Conservation (phyloP, 2,888 invertebrate genomes). For the Philhelius pedissequus region DNA sequence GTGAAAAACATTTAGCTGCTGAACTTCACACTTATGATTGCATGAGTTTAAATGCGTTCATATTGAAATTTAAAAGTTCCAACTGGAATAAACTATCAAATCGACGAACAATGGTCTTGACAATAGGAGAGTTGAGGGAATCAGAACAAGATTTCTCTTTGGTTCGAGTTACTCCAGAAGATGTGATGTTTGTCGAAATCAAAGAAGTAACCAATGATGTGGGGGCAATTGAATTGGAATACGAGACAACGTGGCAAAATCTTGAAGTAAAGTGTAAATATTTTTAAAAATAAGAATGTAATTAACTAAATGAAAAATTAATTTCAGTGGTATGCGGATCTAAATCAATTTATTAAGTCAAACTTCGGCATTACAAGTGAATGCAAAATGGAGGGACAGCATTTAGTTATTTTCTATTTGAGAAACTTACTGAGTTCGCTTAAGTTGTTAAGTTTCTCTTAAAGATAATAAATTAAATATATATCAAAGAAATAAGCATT, state of each 20-base stretch:
- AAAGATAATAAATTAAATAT: neutral
- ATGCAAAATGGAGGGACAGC: conserved; percentile 70
- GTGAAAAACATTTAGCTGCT: conserved; percentile 73
- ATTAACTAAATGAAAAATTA: neutral
- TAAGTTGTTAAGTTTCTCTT: conserved; percentile 74
- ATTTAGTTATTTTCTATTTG: conserved; percentile 69
- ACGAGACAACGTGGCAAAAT: conserved; percentile 74
- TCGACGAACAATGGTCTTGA: conserved; percentile 73
- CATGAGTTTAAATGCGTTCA: conserved; percentile 73
- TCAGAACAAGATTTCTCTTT: conserved; percentile 69
- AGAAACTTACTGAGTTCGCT: conserved; percentile 72
- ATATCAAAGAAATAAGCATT: no score
- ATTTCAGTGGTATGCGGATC: conserved; percentile 72
- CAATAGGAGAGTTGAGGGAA: conserved; percentile 71
- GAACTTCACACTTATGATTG: conserved; percentile 74
- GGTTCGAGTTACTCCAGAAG: conserved; percentile 74
- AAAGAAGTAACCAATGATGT: conserved; percentile 73
- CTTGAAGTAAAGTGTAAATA: conserved; percentile 69
- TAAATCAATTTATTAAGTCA: conserved; percentile 74
- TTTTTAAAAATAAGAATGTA: neutral
- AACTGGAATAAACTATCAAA: conserved; percentile 76
- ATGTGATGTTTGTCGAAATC: conserved; percentile 74
- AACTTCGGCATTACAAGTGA: conserved; percentile 68
- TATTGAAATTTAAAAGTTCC: conserved; percentile 73
- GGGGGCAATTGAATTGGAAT: conserved; percentile 71